Conservation (phyloP, 2,888 invertebrate genomes). For the Ichneumoninae sp. region DNA sequence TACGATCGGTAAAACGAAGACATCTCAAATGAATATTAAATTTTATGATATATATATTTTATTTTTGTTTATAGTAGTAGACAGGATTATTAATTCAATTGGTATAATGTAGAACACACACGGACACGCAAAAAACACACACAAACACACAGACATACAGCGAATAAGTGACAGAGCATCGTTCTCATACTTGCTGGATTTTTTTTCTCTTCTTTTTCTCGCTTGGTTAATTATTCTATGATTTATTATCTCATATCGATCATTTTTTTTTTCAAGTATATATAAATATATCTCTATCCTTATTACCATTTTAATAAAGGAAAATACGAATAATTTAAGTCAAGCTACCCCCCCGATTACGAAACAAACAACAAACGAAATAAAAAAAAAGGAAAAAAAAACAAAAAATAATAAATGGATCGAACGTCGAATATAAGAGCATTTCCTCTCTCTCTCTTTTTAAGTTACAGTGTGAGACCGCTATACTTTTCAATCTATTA, state of each 20-base stretch:
- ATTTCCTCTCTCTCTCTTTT: slow-evolving; percentile 68
- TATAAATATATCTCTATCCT: slow-evolving; percentile 58
- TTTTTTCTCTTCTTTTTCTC: slow-evolving; percentile 53
- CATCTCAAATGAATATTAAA: slow-evolving; percentile 70
- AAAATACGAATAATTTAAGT: slow-evolving; percentile 67
- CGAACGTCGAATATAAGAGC: slow-evolving; percentile 64
- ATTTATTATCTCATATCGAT: slow-evolving; percentile 68
- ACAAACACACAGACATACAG: not conserved
- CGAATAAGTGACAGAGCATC: slow-evolving; percentile 20
- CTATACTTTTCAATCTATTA: slow-evolving; percentile 73
- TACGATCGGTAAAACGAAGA: slow-evolving; percentile 57
- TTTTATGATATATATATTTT: slow-evolving; percentile 70
- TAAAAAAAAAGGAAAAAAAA: slow-evolving; percentile 13
- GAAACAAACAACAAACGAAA: slow-evolving; percentile 25
- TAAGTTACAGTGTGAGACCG: slow-evolving; percentile 71
- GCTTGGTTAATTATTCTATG: slow-evolving; percentile 66
- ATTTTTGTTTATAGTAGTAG: slow-evolving; percentile 72
- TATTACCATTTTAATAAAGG: slow-evolving; percentile 63
- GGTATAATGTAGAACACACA: slow-evolving; percentile 56
- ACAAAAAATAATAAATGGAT: slow-evolving; percentile 53
- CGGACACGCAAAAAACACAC: not conserved
- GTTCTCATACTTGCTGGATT: slow-evolving; percentile 25
- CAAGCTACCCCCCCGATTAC: slow-evolving; percentile 39
- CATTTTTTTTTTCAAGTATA: slow-evolving; percentile 52
- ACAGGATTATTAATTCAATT: slow-evolving; percentile 69